phyloP scores from a whole-genome alignment of 2,888 invertebrate genomes.

The Tinea pellionella region DNA sequence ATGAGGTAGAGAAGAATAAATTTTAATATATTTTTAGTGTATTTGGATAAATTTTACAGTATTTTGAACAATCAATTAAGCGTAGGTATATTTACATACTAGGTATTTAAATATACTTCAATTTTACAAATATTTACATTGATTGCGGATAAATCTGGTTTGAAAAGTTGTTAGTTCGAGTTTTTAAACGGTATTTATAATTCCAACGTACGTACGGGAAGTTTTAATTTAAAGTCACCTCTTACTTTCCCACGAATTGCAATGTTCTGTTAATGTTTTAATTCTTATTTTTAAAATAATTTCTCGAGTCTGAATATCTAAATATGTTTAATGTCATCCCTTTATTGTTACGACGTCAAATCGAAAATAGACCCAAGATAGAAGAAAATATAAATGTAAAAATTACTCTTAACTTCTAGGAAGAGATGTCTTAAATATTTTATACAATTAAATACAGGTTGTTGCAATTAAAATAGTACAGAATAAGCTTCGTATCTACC shows the following conservation, averaged over 20 bases:
- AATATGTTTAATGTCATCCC: no score
- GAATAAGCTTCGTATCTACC: neutral
- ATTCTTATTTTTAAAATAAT: no score
- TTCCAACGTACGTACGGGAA: neutral
- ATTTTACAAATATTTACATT: slow-evolving; percentile 4
- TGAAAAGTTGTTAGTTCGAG: neutral
- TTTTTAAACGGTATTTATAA: neutral
- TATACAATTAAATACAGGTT: neutral
- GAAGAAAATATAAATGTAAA: neutral
- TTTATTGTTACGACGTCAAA: no score
- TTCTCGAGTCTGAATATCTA: no score
- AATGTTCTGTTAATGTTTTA: no score
- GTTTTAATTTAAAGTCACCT: neutral
- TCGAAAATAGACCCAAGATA: no score
- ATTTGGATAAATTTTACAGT: no score
- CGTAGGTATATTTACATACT: no score
- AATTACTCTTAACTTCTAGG: neutral
- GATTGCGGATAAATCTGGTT: neutral
- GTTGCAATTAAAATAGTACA: neutral
- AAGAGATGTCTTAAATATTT: neutral
- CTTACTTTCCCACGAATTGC: neutral
- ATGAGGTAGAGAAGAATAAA: no score
- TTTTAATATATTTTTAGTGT: no score
- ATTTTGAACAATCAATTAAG: no score
- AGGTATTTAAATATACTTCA: no score